These are phyloP conservation scores for Rhinatrema bivittatum DNA, from an alignment of 2,797 vertebrate species.

Conservation along the genomic window DNA sequence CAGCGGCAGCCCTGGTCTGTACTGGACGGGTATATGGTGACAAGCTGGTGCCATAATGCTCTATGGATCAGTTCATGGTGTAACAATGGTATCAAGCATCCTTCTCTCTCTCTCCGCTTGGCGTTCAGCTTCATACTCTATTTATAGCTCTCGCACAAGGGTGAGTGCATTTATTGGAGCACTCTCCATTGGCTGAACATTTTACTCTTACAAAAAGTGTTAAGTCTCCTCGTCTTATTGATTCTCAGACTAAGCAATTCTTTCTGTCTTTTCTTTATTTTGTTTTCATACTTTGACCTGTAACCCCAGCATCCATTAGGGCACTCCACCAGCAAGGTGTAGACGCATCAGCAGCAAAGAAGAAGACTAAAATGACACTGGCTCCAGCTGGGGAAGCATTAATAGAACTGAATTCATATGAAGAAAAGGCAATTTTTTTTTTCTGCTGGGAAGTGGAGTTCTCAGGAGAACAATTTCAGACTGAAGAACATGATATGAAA, in stretches of 20 bases:
- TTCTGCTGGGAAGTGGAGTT: constrained; percentile 61
- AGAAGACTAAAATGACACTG: constrained; percentile 56
- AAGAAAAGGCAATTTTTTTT: constrained; percentile 54
- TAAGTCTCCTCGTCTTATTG: constrained; percentile 40
- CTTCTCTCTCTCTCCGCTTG: constrained; percentile 22
- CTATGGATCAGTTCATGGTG: neutral
- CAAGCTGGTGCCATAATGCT: too few relatives aligned
- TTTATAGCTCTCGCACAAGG: constrained; percentile 24
- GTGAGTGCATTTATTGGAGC: constrained; percentile 26
- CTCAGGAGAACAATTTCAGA: constrained; percentile 57
- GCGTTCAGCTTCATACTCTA: constrained; percentile 12
- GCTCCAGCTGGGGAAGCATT: constrained; percentile 54
- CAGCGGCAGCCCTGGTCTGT: too few relatives aligned
- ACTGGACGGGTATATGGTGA: too few relatives aligned
- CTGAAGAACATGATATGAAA: constrained; percentile 67
- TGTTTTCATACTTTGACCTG: constrained; percentile 48
- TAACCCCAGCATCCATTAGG: constrained; percentile 56
- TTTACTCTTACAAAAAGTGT: constrained; percentile 36
- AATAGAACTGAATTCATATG: constrained; percentile 62
- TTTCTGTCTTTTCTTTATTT: too few relatives aligned
- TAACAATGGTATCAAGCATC: constrained; percentile 7
- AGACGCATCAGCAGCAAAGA: constrained; percentile 53
- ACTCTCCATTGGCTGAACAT: constrained; percentile 34
- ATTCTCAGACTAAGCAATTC: constrained; percentile 45
- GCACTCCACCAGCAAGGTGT: constrained; percentile 42